phyloP scores from a whole-genome alignment of 2,113 vertebrate genomes.

The Porphyrio hochstetteri region DNA sequence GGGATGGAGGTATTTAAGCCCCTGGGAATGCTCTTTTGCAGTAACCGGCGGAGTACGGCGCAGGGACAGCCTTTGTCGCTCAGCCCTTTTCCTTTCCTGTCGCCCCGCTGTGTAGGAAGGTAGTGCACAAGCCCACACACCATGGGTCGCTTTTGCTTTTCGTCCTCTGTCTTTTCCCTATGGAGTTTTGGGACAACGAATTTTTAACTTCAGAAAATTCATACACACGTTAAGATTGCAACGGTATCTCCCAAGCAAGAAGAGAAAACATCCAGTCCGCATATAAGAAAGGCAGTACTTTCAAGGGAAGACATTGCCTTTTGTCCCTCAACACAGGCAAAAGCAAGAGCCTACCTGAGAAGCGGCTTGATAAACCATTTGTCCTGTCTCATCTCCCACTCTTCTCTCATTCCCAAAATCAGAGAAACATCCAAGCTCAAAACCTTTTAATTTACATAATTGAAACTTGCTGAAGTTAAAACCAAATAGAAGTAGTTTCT shows the following conservation, averaged over 20 bases:
- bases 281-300: rapidly evolving
- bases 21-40: too few relatives aligned
- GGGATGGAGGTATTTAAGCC: too few relatives aligned
- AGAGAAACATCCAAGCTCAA: background rate
- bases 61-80: background rate
- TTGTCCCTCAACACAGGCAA: background rate
- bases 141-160: background rate
- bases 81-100: rapidly evolving
- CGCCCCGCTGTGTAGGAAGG: background rate
- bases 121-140: rapidly evolving
- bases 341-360: background rate
- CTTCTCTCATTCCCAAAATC: background rate
- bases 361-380: background rate
- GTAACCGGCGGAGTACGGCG: background rate
- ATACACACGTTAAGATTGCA: background rate
- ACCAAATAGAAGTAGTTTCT: background rate
- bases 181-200: rapidly evolving
- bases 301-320: background rate
- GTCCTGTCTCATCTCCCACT: background rate
- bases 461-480: conserved; percentile 3
- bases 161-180: background rate
- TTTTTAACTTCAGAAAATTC: background rate
- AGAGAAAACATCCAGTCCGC: background rate
- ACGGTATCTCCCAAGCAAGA: rapidly evolving
- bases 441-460: background rate